A percentile compares a stretch with the other conserved stretches of the same genome.
phyloP scores from a whole-genome alignment of 2,888 invertebrate species.

The Encarsia formosa region DNA sequence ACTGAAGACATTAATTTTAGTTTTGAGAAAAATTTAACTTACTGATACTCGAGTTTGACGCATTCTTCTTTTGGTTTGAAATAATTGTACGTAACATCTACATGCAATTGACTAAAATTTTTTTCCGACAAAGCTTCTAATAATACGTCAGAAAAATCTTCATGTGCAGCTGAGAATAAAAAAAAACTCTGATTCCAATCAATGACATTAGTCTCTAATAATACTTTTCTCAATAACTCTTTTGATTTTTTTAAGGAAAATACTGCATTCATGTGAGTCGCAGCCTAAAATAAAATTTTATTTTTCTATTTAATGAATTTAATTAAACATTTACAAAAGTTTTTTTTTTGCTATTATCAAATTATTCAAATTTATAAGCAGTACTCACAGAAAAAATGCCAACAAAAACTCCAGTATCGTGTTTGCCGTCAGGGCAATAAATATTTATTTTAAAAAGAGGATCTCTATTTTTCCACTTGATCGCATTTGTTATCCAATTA shows the following conservation, averaged over 20 bases:
- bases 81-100: conserved; percentile 1
- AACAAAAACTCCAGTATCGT: conserved; percentile 46
- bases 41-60: conserved; percentile 10
- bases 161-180: conserved; percentile 35
- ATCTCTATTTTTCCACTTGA: conserved; percentile 41
- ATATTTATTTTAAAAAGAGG: conserved; percentile 44
- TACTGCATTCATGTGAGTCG: conserved; percentile 16
- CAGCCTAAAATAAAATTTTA: conserved; percentile 1
- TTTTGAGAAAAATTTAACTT: no score
- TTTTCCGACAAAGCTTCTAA: conserved; percentile 22
- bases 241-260: conserved; percentile 38
- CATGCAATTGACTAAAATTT: not conserved
- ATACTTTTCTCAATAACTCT: conserved; percentile 31
- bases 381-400: conserved; percentile 31
- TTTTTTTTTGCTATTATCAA: not conserved
- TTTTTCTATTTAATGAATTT: not conserved
- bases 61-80: conserved; percentile 28
- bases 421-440: conserved; percentile 50
- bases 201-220: conserved; percentile 36
- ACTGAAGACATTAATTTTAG: not conserved
- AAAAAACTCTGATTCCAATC: conserved; percentile 36
- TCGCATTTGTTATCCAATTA: conserved; percentile 48
- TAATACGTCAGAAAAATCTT: conserved; percentile 13
- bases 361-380: not conserved
- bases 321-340: not conserved